Conservation (phyloP, 2,888 invertebrate species). For the Perizoma flavofasciatum region DNA sequence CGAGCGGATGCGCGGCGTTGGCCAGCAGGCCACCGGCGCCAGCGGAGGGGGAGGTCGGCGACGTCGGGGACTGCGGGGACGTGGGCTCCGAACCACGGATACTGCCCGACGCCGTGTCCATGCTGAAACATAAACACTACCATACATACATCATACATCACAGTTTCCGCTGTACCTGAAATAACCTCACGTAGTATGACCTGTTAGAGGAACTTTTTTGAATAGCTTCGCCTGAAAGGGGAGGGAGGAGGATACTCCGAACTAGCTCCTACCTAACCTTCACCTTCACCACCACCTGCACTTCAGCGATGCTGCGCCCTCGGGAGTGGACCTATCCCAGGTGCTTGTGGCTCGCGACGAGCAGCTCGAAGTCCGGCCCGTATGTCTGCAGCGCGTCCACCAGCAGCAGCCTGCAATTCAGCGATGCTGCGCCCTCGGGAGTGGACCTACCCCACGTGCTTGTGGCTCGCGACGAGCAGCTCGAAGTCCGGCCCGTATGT, state of each 20-base stretch:
- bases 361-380: conserved; percentile 96
- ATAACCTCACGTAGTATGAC: too few relatives aligned
- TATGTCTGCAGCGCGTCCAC: conserved; percentile 97
- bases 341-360: conserved; percentile 97
- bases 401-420: conserved; percentile 96
- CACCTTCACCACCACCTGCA: conserved; percentile 96
- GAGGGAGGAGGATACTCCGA: too few relatives aligned
- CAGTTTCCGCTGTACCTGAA: too few relatives aligned
- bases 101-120: conserved; percentile 97
- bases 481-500: conserved; percentile 98
- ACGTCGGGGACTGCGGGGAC: conserved; percentile 90
- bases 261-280: too few relatives aligned
- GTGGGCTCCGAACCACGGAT: conserved; percentile 96
- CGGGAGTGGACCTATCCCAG: conserved; percentile 95
- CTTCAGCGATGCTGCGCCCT: conserved; percentile 95
- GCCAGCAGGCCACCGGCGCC: conserved; percentile 52
- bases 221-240: too few relatives aligned
- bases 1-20: conserved; percentile 66
- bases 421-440: conserved; percentile 95
- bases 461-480: conserved; percentile 96
- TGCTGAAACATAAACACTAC: conserved; percentile 73
- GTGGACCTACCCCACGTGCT: conserved; percentile 95
- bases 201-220: too few relatives aligned
- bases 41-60: conserved; percentile 86
- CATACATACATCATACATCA: neutral